A percentile compares a stretch with the other conserved stretches of the same genome.
phyloP scores from a whole-genome alignment of 2,113 vertebrate genomes.

The Strigops habroptila region DNA sequence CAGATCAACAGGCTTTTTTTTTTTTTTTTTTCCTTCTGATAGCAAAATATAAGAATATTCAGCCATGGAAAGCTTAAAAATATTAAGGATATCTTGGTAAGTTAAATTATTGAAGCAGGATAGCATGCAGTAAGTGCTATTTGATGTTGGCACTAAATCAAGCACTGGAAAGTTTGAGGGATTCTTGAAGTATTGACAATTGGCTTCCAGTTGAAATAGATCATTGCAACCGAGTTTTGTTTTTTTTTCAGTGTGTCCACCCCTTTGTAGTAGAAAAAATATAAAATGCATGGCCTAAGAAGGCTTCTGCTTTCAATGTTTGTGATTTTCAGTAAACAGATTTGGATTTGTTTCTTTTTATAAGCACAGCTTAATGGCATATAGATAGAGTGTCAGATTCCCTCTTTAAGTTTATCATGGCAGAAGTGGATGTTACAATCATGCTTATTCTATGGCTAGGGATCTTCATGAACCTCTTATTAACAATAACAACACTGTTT shows the following conservation, averaged over 20 bases:
- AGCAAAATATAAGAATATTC: neutral
- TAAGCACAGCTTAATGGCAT: neutral
- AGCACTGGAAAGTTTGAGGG: neutral
- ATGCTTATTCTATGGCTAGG: neutral
- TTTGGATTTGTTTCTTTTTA: constrained; percentile 21
- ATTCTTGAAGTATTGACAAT: neutral
- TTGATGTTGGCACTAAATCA: neutral
- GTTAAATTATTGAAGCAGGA: neutral
- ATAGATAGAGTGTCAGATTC: neutral
- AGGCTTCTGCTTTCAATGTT: neutral
- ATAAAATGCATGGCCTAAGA: neutral
- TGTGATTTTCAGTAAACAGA: neutral
- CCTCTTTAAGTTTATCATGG: neutral
- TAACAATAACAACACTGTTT: neutral
- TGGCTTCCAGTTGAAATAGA: constrained; percentile 1
- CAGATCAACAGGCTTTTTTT: neutral
- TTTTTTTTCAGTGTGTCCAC: neutral
- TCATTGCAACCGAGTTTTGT: neutral
- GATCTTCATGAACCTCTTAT: neutral
- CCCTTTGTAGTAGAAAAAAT: neutral
- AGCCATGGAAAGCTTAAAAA: neutral
- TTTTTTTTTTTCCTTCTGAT: neutral
- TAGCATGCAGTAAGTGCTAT: neutral
- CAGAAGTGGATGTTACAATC: neutral
- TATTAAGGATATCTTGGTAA: neutral